A percentile compares a stretch with the other conserved stretches of the same genome.
These are phyloP conservation scores for Acropternis orthonyx DNA, from an alignment of 2,797 vertebrate species.

Conservation along the genomic window DNA sequence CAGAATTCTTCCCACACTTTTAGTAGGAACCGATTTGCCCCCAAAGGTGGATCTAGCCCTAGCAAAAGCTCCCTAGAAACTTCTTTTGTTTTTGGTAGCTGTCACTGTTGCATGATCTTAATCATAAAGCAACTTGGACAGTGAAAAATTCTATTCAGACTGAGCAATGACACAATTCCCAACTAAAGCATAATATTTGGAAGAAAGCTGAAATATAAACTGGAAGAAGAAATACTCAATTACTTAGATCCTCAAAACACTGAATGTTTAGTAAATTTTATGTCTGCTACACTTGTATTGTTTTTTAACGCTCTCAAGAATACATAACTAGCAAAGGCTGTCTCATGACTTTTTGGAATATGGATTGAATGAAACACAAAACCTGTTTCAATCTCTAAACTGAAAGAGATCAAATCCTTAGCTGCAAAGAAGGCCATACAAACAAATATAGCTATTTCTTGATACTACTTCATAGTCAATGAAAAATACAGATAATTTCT, in stretches of 20 bases:
- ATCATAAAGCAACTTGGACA: background rate
- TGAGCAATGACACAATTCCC: background rate
- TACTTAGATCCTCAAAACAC: background rate
- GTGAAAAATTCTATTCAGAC: background rate
- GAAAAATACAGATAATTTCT: background rate
- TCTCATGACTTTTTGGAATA: background rate
- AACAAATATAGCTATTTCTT: background rate
- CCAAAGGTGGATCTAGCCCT: background rate
- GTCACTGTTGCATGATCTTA: background rate
- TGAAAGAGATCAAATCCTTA: background rate
- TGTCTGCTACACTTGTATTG: background rate
- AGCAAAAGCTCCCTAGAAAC: background rate
- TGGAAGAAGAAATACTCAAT: background rate
- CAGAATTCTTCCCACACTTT: background rate
- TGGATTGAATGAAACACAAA: background rate
- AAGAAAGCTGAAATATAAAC: background rate
- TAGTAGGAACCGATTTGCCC: background rate
- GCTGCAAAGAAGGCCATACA: background rate
- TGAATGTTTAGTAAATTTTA: background rate
- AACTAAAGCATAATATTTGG: background rate
- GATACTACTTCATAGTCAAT: background rate
- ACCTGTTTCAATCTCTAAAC: background rate
- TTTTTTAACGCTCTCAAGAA: background rate
- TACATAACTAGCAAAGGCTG: background rate
- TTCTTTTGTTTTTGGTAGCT: background rate